Percentiles rank a stretch among this genome's conserved stretches.
phyloP scores from a whole-genome alignment of 2,797 vertebrate species.

The Mus spretus region DNA sequence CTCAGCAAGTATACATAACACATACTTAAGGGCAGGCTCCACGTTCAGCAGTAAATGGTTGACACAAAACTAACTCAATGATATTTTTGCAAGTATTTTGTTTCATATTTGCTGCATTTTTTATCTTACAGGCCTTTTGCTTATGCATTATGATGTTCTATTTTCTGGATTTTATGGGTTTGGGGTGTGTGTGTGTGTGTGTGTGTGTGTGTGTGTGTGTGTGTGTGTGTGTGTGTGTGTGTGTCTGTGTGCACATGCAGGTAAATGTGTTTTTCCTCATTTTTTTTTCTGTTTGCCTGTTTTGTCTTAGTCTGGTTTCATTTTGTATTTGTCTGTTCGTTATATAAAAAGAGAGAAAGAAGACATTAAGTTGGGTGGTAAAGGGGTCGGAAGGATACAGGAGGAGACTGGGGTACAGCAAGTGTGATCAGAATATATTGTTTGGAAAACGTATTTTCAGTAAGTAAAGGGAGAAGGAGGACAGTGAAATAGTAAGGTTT shows the following conservation, averaged over 20 bases:
- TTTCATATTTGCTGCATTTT: neutral
- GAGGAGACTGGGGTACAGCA: neutral
- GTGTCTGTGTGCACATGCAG: no score
- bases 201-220: no score
- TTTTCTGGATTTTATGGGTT: neutral
- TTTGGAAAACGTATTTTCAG: neutral
- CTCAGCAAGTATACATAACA: neutral
- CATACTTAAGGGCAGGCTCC: neutral
- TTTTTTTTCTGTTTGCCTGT: neutral
- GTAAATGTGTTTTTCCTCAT: neutral
- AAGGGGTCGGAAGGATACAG: neutral
- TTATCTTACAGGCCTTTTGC: neutral
- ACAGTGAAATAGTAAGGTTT: neutral
- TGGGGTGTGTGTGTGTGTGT: neutral
- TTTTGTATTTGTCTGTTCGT: neutral
- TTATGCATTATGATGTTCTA: neutral
- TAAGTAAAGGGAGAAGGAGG: neutral
- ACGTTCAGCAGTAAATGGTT: neutral
- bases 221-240: no score
- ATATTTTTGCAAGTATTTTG: neutral
- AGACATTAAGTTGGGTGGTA: neutral
- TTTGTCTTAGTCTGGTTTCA: neutral
- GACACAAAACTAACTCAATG: neutral
- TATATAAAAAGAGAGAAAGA: neutral
- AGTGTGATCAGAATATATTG: neutral